Percentiles rank a stretch among this genome's conserved stretches.
Conservation (phyloP, 2,113 vertebrate genomes). For the Onychorhynchus coronatus region DNA sequence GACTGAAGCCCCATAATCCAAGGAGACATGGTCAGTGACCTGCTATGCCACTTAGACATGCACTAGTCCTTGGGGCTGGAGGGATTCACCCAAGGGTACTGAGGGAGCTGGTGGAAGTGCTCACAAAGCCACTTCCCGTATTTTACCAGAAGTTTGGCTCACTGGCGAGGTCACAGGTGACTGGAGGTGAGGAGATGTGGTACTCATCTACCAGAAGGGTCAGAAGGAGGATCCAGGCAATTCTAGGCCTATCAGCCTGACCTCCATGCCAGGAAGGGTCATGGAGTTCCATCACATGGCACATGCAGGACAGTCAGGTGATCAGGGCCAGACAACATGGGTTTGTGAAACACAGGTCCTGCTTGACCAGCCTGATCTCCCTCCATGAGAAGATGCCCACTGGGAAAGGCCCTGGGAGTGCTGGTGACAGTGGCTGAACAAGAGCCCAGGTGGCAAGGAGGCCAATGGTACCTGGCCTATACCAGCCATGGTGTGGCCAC, state of each 20-base stretch:
- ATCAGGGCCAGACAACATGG: not conserved
- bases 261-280: not conserved
- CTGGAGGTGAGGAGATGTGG: not conserved
- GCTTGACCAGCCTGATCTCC: not conserved
- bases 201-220: not conserved
- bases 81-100: not conserved
- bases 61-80: too few species aligned
- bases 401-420: not conserved
- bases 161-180: not conserved
- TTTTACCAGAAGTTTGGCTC: not conserved
- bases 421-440: not conserved
- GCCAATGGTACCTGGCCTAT: not conserved
- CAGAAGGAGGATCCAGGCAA: not conserved
- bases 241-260: not conserved
- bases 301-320: not conserved
- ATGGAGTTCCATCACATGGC: not conserved
- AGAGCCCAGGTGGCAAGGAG: not conserved
- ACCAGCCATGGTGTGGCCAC: not conserved
- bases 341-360: not conserved
- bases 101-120: not conserved
- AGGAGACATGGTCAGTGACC: not conserved
- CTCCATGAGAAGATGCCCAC: not conserved
- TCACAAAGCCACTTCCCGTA: not conserved
- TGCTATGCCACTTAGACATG: not conserved
- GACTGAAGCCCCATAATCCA: not conserved